These are phyloP conservation scores for Campylomormyrus tamandua DNA, from an alignment of 2,113 vertebrate genomes.

Conservation along the genomic window DNA sequence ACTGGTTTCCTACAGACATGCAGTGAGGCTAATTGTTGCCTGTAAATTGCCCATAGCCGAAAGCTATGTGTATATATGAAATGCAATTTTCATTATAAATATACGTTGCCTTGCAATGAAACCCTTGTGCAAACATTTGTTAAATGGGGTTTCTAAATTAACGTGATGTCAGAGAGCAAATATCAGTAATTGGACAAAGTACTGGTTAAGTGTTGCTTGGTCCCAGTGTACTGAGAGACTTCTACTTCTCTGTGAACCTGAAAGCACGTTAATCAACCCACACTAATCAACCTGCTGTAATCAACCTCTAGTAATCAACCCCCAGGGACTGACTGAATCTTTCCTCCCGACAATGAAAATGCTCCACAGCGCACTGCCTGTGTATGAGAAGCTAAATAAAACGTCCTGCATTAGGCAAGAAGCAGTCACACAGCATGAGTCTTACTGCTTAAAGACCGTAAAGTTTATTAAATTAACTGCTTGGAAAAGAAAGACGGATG, in stretches of 20 bases:
- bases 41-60: background rate
- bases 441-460: conserved; percentile 58
- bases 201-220: conserved; percentile 50
- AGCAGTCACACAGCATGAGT: conserved; percentile 49
- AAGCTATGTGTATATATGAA: background rate
- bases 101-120: conserved; percentile 4
- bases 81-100: background rate
- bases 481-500: conserved; percentile 4
- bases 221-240: conserved; percentile 61
- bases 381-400: conserved; percentile 44
- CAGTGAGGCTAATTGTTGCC: background rate
- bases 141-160: background rate
- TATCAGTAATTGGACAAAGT: conserved; percentile 45
- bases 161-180: conserved; percentile 24
- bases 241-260: conserved; percentile 44
- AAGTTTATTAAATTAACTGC: conserved; percentile 61
- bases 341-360: conserved; percentile 59
- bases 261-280: conserved; percentile 57
- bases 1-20: background rate
- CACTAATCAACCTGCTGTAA: conserved; percentile 62
- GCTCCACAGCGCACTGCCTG: conserved; percentile 46
- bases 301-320: conserved; percentile 66
- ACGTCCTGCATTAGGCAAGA: conserved; percentile 50
- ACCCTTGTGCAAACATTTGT: conserved; percentile 32
- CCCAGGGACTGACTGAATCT: conserved; percentile 59